phyloP scores from a whole-genome alignment of 2,888 invertebrate species.

The Herminia tarsipennalis region DNA sequence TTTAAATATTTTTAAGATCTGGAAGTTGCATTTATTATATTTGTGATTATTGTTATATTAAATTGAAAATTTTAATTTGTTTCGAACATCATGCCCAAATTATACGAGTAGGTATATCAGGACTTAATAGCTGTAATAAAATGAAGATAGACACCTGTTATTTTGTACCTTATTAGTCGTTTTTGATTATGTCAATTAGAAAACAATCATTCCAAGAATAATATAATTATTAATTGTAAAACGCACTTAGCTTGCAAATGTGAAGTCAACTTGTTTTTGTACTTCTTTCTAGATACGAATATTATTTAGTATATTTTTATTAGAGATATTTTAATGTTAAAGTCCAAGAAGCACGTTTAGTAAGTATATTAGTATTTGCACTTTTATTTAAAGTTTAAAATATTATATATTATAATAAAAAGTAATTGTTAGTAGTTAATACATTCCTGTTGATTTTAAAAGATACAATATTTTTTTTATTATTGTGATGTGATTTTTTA shows the following conservation, averaged over 20 bases:
- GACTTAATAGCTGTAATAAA: too few relatives aligned
- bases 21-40: slow-evolving; percentile 27
- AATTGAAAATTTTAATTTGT: too few relatives aligned
- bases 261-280: not conserved
- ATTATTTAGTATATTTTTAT: not conserved
- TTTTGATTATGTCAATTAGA: too few relatives aligned
- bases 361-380: slow-evolving; percentile 15
- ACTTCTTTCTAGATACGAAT: not conserved
- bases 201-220: slow-evolving; percentile 32
- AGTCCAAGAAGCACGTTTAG: slow-evolving; percentile 2
- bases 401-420: not conserved
- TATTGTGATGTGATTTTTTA: slow-evolving; percentile 19
- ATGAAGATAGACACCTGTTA: too few relatives aligned
- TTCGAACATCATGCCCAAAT: too few relatives aligned
- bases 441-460: slow-evolving; percentile 18
- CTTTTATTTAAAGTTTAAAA: too few relatives aligned
- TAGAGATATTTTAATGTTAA: not conserved
- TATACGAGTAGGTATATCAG: too few relatives aligned
- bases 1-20: slow-evolving; percentile 21
- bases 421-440: slow-evolving; percentile 4
- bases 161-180: too few relatives aligned
- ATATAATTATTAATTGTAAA: not conserved
- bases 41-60: slow-evolving; percentile 24
- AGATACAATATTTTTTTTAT: slow-evolving; percentile 17
- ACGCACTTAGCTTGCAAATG: not conserved